phyloP scores from a whole-genome alignment of 2,797 vertebrate genomes.

The Ambastaia sidthimunki region DNA sequence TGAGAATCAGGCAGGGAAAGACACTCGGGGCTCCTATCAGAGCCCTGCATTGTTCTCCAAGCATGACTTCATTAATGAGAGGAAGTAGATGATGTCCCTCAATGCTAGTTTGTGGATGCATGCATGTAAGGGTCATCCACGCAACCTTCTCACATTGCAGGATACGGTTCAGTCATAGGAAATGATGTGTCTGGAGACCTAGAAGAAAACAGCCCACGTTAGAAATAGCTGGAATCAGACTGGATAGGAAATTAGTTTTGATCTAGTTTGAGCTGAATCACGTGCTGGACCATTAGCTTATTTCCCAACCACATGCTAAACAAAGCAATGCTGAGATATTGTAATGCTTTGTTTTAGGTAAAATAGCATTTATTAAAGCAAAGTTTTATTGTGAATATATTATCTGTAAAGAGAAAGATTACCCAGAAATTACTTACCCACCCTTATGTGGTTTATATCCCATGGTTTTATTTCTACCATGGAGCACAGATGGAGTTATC shows the following conservation, averaged over 20 bases:
- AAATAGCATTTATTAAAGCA: too few relatives aligned
- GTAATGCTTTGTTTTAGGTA: too few relatives aligned
- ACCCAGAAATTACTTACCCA: background rate
- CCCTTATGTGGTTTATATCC: too few relatives aligned
- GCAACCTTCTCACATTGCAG: constrained; percentile 66
- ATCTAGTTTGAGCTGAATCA: constrained; percentile 37
- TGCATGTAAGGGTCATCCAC: constrained; percentile 47
- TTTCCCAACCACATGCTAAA: background rate
- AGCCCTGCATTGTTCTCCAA: constrained; percentile 56
- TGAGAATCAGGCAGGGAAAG: constrained; percentile 20
- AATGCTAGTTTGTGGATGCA: constrained; percentile 49
- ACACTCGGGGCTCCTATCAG: constrained; percentile 46
- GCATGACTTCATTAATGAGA: constrained; percentile 61
- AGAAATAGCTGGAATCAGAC: constrained; percentile 64
- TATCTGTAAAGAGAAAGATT: background rate
- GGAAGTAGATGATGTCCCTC: constrained; percentile 61
- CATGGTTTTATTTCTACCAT: too few relatives aligned
- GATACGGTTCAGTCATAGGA: constrained; percentile 74
- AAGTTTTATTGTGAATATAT: background rate
- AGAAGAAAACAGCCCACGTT: constrained; percentile 68
- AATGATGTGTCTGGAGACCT: constrained; percentile 68
- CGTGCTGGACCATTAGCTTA: background rate
- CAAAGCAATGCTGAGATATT: background rate
- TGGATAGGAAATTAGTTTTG: constrained; percentile 57
- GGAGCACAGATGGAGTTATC: too few relatives aligned